phyloP scores from a whole-genome alignment of 2,797 vertebrate genomes.

The Epinephelus malabaricus region DNA sequence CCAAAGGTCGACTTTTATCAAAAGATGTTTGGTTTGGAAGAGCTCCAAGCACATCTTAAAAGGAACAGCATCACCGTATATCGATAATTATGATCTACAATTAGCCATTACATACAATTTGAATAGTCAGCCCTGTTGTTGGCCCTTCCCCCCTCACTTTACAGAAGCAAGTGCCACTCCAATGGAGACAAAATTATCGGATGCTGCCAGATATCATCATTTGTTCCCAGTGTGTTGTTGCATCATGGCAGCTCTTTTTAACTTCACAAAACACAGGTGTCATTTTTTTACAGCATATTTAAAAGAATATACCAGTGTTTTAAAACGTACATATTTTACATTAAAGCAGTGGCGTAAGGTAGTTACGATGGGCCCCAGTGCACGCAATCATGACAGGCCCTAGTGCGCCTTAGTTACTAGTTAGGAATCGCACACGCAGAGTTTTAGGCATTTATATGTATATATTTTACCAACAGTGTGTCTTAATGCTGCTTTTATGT shows the following conservation, averaged over 20 bases:
- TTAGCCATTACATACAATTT: constrained; percentile 8
- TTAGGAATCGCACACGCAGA: too few relatives aligned
- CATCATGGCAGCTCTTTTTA: not conserved
- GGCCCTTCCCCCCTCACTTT: not conserved
- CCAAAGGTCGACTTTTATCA: too few relatives aligned
- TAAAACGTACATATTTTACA: not conserved
- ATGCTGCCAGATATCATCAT: constrained; percentile 13
- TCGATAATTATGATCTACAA: constrained; percentile 9
- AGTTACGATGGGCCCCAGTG: too few relatives aligned
- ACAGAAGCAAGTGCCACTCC: constrained; percentile 16
- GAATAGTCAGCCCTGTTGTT: constrained; percentile 1
- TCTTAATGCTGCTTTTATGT: too few relatives aligned
- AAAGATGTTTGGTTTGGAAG: not conserved
- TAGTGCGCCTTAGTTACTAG: too few relatives aligned
- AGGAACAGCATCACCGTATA: constrained; percentile 10
- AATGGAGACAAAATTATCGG: constrained; percentile 20
- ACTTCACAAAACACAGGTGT: not conserved
- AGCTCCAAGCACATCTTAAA: not conserved
- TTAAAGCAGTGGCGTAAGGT: too few relatives aligned
- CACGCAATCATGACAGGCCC: too few relatives aligned
- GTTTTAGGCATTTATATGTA: too few relatives aligned
- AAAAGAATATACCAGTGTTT: not conserved
- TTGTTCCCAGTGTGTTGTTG: constrained; percentile 7
- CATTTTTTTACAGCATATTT: not conserved
- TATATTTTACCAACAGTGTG: too few relatives aligned